Conservation (phyloP, 2,888 invertebrate genomes). For the Acleris literana region DNA sequence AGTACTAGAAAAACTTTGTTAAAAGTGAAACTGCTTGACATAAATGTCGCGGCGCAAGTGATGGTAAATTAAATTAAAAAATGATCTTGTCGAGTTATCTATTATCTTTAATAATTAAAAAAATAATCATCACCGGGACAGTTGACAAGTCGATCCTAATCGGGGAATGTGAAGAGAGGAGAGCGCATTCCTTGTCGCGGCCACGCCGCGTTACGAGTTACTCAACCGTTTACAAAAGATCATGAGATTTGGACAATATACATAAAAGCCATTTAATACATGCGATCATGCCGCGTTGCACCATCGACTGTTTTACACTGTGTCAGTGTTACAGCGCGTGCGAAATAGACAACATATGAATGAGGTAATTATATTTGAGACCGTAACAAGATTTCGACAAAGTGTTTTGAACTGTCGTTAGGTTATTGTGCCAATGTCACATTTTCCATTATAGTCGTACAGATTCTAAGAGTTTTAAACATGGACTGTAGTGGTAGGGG, state of each 20-base stretch:
- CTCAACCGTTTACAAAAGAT: slow-evolving; percentile 31
- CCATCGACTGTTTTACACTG: slow-evolving; percentile 32
- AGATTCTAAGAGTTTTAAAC: too few relatives aligned
- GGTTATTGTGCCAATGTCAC: too few relatives aligned
- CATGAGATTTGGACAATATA: slow-evolving; percentile 31
- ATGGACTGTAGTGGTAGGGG: too few relatives aligned
- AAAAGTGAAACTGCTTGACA: too few relatives aligned
- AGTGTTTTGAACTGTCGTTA: slow-evolving; percentile 12
- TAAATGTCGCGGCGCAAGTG: too few relatives aligned
- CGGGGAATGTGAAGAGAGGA: slow-evolving; percentile 14
- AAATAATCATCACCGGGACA: slow-evolving; percentile 1
- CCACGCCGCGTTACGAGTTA: slow-evolving; percentile 6
- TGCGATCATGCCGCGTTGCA: slow-evolving; percentile 26
- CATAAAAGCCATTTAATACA: slow-evolving; percentile 28
- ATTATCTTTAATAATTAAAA: slow-evolving; percentile 17
- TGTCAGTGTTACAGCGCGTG: slow-evolving; percentile 35
- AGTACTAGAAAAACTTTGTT: too few relatives aligned
- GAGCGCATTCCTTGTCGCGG: slow-evolving; percentile 15
- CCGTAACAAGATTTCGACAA: slow-evolving; percentile 33
- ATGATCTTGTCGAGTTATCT: slow-evolving; percentile 11
- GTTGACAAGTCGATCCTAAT: slow-evolving; percentile 24
- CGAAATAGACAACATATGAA: slow-evolving; percentile 33
- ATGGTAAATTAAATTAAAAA: neutral
- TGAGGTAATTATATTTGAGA: slow-evolving; percentile 32
- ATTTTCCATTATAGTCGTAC: too few relatives aligned